phyloP scores from a whole-genome alignment of 2,888 invertebrate species.

The Anaspis maculata region DNA sequence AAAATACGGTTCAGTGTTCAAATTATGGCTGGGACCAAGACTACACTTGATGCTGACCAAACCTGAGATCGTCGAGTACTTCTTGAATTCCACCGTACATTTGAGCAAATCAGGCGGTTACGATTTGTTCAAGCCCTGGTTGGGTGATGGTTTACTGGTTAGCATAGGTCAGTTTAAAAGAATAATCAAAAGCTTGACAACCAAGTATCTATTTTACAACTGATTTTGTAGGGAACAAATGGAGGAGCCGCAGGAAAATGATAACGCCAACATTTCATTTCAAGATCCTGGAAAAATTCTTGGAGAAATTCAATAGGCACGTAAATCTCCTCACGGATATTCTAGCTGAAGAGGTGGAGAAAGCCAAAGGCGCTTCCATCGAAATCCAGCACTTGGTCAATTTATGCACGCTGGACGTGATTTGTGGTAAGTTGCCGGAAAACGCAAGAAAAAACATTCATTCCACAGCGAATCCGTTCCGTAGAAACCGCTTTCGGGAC shows the following conservation, averaged over 20 bases:
- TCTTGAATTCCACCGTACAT: slow-evolving; percentile 22
- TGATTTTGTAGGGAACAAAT: too few relatives aligned
- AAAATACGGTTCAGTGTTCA: not conserved
- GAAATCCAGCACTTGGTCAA: slow-evolving; percentile 23
- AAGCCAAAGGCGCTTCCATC: slow-evolving; percentile 20
- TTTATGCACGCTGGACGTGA: slow-evolving; percentile 25
- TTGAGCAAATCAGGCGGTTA: slow-evolving; percentile 27
- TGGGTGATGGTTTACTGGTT: slow-evolving; percentile 27
- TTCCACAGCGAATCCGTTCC: not conserved
- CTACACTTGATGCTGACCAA: slow-evolving; percentile 15
- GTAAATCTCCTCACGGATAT: too few relatives aligned
- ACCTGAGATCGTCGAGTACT: slow-evolving; percentile 24
- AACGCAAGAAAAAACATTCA: too few relatives aligned
- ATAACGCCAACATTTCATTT: slow-evolving; percentile 32
- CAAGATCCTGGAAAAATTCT: slow-evolving; percentile 27
- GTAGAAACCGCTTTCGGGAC: slow-evolving; percentile 53
- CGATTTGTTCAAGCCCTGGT: slow-evolving; percentile 28
- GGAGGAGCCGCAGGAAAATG: slow-evolving; percentile 28
- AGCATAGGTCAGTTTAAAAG: slow-evolving; percentile 26
- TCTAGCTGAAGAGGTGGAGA: slow-evolving; percentile 14
- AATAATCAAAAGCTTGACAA: too few relatives aligned
- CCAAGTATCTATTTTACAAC: too few relatives aligned
- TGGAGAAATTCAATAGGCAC: slow-evolving; percentile 7
- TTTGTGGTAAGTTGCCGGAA: slow-evolving; percentile 25
- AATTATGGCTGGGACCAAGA: not conserved